These are phyloP conservation scores for Pipistrellus pygmaeus DNA, from an alignment of 2,797 vertebrate genomes.

Conservation along the genomic window DNA sequence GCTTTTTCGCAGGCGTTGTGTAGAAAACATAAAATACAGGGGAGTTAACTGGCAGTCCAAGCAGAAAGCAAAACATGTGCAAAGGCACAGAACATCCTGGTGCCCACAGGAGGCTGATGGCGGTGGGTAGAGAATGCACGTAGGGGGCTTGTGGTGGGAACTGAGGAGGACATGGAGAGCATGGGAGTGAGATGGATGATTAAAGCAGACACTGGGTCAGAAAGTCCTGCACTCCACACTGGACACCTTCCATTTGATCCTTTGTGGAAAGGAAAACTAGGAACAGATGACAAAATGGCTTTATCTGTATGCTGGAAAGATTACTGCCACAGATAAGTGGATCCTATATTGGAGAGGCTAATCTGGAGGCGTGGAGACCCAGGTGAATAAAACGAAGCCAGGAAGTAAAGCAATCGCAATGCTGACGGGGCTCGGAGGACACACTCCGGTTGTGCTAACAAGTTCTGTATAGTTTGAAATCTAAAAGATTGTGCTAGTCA, in stretches of 20 bases:
- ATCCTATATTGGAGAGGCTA: neutral
- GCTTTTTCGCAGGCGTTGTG: neutral
- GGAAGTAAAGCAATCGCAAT: neutral
- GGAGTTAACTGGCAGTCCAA: neutral
- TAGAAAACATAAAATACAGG: neutral
- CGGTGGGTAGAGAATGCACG: neutral
- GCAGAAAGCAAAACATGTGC: neutral
- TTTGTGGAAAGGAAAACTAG: neutral
- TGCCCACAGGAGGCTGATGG: neutral
- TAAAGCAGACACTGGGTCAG: neutral
- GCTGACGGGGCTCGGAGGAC: accelerated
- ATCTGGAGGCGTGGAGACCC: neutral
- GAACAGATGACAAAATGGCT: neutral
- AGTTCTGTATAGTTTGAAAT: neutral
- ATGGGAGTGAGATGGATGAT: neutral
- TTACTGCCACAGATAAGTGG: neutral
- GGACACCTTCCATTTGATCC: neutral
- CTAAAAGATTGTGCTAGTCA: neutral
- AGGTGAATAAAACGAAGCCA: neutral
- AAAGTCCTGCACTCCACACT: neutral
- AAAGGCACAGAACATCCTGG: neutral
- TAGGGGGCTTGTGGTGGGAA: neutral
- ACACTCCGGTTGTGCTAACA: neutral
- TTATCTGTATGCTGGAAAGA: neutral
- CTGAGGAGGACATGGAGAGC: neutral